Percentiles rank a stretch among this genome's conserved stretches.
Conservation (phyloP, 2,888 invertebrate genomes). For the Cosmia pyralina region DNA sequence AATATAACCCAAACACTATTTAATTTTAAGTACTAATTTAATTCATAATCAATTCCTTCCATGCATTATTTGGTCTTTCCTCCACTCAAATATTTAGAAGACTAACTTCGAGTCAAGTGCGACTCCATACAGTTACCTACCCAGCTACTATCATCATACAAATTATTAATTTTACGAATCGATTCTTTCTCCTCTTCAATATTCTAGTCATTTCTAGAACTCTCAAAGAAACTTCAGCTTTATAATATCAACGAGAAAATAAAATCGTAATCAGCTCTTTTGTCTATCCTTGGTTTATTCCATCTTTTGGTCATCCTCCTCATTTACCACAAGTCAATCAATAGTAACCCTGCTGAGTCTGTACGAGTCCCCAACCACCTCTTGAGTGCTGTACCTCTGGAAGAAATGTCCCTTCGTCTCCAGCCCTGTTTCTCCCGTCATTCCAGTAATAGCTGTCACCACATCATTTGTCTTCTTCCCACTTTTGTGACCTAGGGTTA, state of each 20-base stretch:
- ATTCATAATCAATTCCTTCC: slow-evolving; percentile 33
- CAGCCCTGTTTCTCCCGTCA: slow-evolving; percentile 81
- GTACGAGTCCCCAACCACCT: slow-evolving; percentile 84
- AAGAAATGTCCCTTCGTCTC: slow-evolving; percentile 81
- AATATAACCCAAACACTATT: background rate
- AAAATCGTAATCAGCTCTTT: background rate
- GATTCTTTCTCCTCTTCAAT: background rate
- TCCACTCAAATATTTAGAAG: background rate
- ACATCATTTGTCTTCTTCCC: slow-evolving; percentile 84
- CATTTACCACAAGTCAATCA: slow-evolving; percentile 70
- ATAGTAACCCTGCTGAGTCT: slow-evolving; percentile 81
- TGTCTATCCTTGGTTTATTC: background rate
- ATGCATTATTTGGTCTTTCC: background rate
- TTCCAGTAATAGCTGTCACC: slow-evolving; percentile 81
- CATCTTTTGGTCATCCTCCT: too few relatives aligned
- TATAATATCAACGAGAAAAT: background rate
- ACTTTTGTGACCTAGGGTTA: slow-evolving; percentile 79
- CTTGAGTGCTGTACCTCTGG: slow-evolving; percentile 77
- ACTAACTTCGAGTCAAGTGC: background rate
- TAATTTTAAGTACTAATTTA: slow-evolving; percentile 1
- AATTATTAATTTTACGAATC: background rate
- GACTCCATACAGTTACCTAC: too few relatives aligned
- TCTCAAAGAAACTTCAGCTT: background rate
- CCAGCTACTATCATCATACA: background rate
- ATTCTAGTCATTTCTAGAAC: background rate